Conservation (phyloP, 2,888 invertebrate genomes). For the Parnassius glacialis region DNA sequence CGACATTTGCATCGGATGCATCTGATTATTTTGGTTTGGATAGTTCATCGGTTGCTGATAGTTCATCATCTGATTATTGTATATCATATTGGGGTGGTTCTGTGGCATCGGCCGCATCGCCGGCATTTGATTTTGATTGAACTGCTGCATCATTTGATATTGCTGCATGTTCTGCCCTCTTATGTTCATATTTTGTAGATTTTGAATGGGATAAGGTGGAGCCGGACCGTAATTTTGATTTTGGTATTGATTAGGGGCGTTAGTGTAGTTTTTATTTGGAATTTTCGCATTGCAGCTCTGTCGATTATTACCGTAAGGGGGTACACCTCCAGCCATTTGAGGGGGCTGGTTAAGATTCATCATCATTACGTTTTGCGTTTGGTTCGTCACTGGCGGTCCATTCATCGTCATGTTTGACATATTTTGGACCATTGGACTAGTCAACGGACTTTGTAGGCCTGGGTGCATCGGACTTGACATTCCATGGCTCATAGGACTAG, state of each 20-base stretch:
- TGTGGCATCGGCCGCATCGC: constrained; percentile 41
- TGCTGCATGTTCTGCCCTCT: constrained; percentile 65
- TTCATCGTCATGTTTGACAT: constrained; percentile 67
- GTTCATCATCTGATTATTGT: constrained; percentile 58
- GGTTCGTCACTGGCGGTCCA: constrained; percentile 49
- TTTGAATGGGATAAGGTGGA: constrained; percentile 59
- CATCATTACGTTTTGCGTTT: constrained; percentile 31
- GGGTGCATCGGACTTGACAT: constrained; percentile 73
- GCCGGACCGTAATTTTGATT: constrained; percentile 62
- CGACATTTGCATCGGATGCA: constrained; percentile 69
- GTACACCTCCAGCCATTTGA: constrained; percentile 42
- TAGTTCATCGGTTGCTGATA: constrained; percentile 58
- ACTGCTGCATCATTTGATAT: constrained; percentile 67
- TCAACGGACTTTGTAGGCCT: constrained; percentile 65
- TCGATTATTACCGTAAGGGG: constrained; percentile 51
- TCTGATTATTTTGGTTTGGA: constrained; percentile 53
- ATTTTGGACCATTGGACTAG: constrained; percentile 70
- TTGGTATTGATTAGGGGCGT: constrained; percentile 61
- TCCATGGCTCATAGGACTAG: constrained; percentile 66
- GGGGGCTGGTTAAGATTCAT: constrained; percentile 48
- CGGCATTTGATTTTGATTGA: constrained; percentile 57
- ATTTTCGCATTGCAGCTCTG: constrained; percentile 60
- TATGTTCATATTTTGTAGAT: constrained; percentile 52
- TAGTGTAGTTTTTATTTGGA: constrained; percentile 55
- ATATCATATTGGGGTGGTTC: constrained; percentile 51